These are phyloP conservation scores for Charina bottae DNA, from an alignment of 2,113 vertebrate species.

Conservation along the genomic window DNA sequence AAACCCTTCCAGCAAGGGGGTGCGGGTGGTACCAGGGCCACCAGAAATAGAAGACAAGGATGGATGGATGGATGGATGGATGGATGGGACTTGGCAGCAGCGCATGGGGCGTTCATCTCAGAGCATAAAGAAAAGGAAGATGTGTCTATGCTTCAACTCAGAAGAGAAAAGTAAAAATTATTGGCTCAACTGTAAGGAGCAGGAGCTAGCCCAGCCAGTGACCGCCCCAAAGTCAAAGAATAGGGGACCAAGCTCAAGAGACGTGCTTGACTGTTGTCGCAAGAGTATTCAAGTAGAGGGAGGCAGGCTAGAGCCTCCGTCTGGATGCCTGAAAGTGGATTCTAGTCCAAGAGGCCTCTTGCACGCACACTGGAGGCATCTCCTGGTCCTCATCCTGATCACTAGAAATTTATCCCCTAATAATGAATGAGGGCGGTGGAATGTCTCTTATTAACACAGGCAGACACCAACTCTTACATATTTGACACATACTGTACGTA, in stretches of 20 bases:
- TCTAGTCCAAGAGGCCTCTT: background rate
- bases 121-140: background rate
- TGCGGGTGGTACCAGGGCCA: background rate
- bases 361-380: too few relatives aligned
- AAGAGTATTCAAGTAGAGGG: background rate
- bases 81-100: too few relatives aligned
- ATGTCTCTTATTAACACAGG: too few relatives aligned
- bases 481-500: too few relatives aligned
- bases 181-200: background rate
- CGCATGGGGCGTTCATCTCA: too few relatives aligned
- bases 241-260: background rate
- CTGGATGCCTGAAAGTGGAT: background rate
- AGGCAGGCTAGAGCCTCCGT: background rate
- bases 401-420: background rate
- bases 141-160: background rate
- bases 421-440: too few relatives aligned
- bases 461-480: rapidly evolving
- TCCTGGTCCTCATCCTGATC: background rate
- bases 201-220: background rate
- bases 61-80: too few relatives aligned
- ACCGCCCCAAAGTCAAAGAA: too few relatives aligned
- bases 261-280: background rate
- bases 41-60: too few relatives aligned
- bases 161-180: background rate
- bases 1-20: background rate